Evolutionary conservation across 2,888 invertebrate genomes (phyloP), one percentile per base, ranked within the genome.

Genomic region (Euplagia quadripunctaria): DNA sequence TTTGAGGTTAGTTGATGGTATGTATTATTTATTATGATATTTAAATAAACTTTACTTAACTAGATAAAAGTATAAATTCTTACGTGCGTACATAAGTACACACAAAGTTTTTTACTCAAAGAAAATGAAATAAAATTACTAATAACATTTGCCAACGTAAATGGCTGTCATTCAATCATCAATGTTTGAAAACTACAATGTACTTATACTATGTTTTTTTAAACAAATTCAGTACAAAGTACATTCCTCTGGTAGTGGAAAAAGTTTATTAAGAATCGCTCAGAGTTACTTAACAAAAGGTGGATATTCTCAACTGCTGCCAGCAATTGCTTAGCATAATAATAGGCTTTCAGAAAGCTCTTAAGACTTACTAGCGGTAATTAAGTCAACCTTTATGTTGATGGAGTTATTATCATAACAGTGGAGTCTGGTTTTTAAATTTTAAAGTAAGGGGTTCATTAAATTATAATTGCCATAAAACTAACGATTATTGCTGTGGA

Each of bases 291-390:
- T 31, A n/a, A 70, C 69, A 61, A 81, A 77, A 73, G 65, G 69
- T 75, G 65, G 70, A 72, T 73, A 70, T 72, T 52, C 66, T 73
- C 72, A 70, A 75, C 74, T 61, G 74, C 72, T 70, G 63, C 65
- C 72, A 49, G 68, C 49, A 65, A 61, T 81, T 79, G 77, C 72
- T 83, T 84, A 77, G 81, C 85, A 83, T 84, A 79, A 81, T 79
- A 83, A 83, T 79, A 78, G 70, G 67, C 74, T 75, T 68, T 78
- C 74, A 77, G 79, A 84, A 84, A 83, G 76, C 82, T 84, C 74
- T 84, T 71, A 79, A 77, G 72, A 72, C 72, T 82, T 66, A 78
- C 73, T 77, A 71, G 72, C 65, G 71, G 73, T 84, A 82, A 82
- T 82, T 80, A 78, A 82, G 71, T 77, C 71, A 71, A 58, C 61